These are phyloP conservation scores for Labeo calbasu DNA, from an alignment of 2,797 vertebrate species.

Conservation along the genomic window DNA sequence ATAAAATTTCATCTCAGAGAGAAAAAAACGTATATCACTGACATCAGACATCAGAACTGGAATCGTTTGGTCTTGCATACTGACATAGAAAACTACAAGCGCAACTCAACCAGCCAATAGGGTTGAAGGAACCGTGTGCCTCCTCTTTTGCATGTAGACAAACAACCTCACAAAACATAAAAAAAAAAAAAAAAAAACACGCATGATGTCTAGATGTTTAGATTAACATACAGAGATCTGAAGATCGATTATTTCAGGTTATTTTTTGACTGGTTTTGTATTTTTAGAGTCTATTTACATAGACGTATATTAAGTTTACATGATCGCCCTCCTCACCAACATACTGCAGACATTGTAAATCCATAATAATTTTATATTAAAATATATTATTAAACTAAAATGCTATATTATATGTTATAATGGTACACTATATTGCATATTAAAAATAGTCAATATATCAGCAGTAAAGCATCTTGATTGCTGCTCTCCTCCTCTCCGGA, in stretches of 20 bases:
- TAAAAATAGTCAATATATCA: background rate
- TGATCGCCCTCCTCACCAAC: background rate
- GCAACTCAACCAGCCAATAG: conserved; percentile 35
- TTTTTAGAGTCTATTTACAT: background rate
- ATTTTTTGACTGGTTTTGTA: background rate
- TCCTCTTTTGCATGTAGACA: conserved; percentile 41
- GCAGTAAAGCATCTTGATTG: background rate
- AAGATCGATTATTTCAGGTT: background rate
- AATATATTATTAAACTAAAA: background rate
- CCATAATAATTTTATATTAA: background rate
- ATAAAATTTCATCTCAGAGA: background rate
- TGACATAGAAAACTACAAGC: background rate
- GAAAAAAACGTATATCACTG: background rate
- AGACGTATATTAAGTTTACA: too few species aligned
- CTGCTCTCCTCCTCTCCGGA: background rate
- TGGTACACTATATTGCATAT: background rate
- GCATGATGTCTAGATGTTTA: background rate
- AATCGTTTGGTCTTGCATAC: background rate
- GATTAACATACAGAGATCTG: too few species aligned
- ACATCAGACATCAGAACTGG: background rate
- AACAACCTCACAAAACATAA: conserved; percentile 32
- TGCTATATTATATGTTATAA: background rate
- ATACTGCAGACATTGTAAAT: background rate
- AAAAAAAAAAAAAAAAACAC: background rate
- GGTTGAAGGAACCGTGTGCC: conserved; percentile 28